phyloP scores from a whole-genome alignment of 1,140 invertebrate genomes.

The Drosophila bocki region DNA sequence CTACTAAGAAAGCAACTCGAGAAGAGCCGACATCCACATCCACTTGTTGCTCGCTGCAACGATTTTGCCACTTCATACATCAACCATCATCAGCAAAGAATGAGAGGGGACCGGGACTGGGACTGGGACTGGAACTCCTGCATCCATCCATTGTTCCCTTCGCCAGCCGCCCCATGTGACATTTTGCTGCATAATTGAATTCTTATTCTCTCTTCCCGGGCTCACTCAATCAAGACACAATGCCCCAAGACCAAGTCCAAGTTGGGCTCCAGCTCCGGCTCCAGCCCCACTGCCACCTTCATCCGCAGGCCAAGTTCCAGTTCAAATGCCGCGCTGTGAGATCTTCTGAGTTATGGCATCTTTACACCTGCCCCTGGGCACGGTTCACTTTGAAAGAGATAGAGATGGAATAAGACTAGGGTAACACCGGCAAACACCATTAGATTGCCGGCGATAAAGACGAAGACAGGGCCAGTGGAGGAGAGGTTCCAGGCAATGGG shows the following conservation, averaged over 20 bases:
- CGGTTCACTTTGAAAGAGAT: conserved; percentile 40
- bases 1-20: conserved; percentile 18
- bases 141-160: conserved; percentile 32
- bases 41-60: conserved; percentile 66
- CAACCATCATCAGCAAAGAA: conserved; percentile 51
- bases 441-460: conserved; percentile 61
- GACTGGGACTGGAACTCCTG: conserved; percentile 5
- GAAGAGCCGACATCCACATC: conserved; percentile 26
- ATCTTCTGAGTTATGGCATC: conserved; percentile 74
- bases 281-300: not conserved
- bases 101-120: not conserved
- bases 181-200: conserved; percentile 82
- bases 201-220: conserved; percentile 57
- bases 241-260: conserved; percentile 18
- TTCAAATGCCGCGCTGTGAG: conserved; percentile 46
- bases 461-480: conserved; percentile 23
- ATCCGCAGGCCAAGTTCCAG: conserved; percentile 30
- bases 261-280: not conserved
- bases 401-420: conserved; percentile 21
- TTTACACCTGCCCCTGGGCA: conserved; percentile 67
- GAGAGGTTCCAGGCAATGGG: conserved; percentile 5
- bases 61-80: conserved; percentile 76
- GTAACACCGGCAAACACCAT: conserved; percentile 55
- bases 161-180: conserved; percentile 59
- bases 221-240: conserved; percentile 46